phyloP scores from a whole-genome alignment of 2,888 invertebrate genomes.

The Chouioia cunea region DNA sequence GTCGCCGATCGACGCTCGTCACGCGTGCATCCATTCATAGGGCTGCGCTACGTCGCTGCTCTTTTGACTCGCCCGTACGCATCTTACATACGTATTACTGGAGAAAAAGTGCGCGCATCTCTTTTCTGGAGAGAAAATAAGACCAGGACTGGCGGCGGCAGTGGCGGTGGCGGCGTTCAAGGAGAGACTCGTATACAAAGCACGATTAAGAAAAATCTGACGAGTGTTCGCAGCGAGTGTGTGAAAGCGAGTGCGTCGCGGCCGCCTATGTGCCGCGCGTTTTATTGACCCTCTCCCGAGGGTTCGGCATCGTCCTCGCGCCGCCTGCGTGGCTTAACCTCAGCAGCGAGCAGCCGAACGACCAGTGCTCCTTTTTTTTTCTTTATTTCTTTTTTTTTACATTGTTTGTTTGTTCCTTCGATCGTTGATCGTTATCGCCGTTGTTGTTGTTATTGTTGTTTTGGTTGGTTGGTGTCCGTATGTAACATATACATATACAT shows the following conservation, averaged over 20 bases:
- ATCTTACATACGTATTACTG: slow-evolving; percentile 2
- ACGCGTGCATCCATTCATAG: slow-evolving; percentile 14
- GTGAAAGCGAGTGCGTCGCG: too few relatives aligned
- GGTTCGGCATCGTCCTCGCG: slow-evolving; percentile 10
- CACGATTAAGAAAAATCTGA: too few relatives aligned
- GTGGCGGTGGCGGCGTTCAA: not conserved
- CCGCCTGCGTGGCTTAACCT: not conserved
- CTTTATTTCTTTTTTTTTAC: slow-evolving; percentile 1
- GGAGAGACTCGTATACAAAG: not conserved
- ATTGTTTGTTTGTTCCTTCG: not conserved
- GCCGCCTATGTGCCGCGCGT: not conserved
- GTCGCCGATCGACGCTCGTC: slow-evolving; percentile 46
- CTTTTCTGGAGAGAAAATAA: too few relatives aligned
- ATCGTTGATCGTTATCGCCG: not conserved
- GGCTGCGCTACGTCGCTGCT: not conserved
- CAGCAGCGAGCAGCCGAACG: too few relatives aligned
- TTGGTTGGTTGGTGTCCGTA: too few relatives aligned
- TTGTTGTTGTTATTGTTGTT: too few relatives aligned
- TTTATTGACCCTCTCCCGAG: slow-evolving; percentile 16
- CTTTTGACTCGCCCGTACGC: slow-evolving; percentile 3
- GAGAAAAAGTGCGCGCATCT: too few relatives aligned
- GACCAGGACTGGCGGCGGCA: too few relatives aligned
- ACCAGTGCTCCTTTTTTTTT: not conserved
- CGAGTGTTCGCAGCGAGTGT: too few relatives aligned
- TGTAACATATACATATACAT: not conserved